Evolutionary conservation across 2,888 invertebrate species (phyloP).

Genomic region (Carpatolechia fugitivella): DNA sequence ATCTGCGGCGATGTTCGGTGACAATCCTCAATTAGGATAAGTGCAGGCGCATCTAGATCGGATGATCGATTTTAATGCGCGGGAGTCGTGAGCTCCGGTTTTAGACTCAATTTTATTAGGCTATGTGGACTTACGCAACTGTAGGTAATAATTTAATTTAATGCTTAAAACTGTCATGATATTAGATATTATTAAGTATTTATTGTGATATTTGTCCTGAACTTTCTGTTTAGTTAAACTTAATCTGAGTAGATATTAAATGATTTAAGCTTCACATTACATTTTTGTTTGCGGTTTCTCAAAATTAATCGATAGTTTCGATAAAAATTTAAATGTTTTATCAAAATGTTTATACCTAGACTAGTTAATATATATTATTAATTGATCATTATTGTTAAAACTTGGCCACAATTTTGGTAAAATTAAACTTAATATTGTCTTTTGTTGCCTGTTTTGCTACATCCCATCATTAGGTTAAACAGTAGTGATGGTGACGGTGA

Average conservation of each 20-base stretch:
- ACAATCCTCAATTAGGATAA: constrained; percentile 57
- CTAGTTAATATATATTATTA: no score
- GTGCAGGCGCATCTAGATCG: constrained; percentile 28
- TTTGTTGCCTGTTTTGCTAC: not conserved
- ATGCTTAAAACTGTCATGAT: not conserved
- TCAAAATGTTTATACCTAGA: no score
- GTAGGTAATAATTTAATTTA: not conserved
- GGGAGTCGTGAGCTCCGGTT: constrained; percentile 15
- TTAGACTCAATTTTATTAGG: constrained; percentile 9
- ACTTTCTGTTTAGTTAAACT: no score
- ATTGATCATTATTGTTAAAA: no score
- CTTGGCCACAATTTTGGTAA: no score
- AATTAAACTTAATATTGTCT: no score
- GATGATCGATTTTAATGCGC: not conserved
- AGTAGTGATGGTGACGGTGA: constrained; percentile 1
- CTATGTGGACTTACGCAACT: not conserved
- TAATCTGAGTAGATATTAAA: no score
- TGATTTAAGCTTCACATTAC: no score
- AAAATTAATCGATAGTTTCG: no score
- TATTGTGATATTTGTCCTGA: no score
- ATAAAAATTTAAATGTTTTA: no score
- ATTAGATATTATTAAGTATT: not conserved
- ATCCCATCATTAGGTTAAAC: not conserved
- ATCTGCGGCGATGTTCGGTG: constrained; percentile 32
- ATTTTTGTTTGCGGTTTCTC: no score